Percentiles rank a stretch among this genome's conserved stretches.
phyloP scores from a whole-genome alignment of 2,113 vertebrate species.

The Mirounga angustirostris region DNA sequence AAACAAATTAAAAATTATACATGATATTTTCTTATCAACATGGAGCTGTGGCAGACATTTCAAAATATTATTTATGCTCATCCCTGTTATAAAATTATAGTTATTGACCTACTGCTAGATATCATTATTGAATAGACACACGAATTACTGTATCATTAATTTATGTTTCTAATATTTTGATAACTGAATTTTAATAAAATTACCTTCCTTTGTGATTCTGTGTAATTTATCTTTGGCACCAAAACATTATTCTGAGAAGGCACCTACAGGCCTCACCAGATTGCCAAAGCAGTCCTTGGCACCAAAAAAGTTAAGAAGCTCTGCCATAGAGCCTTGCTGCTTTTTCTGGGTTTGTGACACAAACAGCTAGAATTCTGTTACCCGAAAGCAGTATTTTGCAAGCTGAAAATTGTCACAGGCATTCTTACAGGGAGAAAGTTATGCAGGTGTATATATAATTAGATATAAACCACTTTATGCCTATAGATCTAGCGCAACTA shows the following conservation, averaged over 20 bases:
- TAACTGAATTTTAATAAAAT: neutral
- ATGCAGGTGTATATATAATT: neutral
- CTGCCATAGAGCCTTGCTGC: neutral
- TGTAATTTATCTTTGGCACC: neutral
- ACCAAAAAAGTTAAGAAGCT: neutral
- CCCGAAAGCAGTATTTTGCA: neutral
- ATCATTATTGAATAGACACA: neutral
- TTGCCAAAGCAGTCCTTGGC: neutral
- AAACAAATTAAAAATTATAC: neutral
- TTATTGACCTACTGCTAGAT: neutral
- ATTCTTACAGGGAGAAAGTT: neutral
- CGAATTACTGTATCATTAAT: neutral
- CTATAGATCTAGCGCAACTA: neutral
- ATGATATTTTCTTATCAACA: neutral
- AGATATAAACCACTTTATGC: neutral
- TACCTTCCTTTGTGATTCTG: slow-evolving; percentile 9
- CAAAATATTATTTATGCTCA: neutral
- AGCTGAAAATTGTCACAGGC: neutral
- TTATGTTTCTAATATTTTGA: slow-evolving; percentile 1
- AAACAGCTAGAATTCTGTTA: neutral
- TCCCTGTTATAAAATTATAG: neutral
- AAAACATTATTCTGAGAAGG: slow-evolving; percentile 1
- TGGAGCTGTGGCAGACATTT: neutral
- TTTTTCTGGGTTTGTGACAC: neutral
- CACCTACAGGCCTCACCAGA: neutral